These are phyloP conservation scores for Lepidurus apus DNA, from an alignment of 1,140 invertebrate genomes.

Conservation along the genomic window DNA sequence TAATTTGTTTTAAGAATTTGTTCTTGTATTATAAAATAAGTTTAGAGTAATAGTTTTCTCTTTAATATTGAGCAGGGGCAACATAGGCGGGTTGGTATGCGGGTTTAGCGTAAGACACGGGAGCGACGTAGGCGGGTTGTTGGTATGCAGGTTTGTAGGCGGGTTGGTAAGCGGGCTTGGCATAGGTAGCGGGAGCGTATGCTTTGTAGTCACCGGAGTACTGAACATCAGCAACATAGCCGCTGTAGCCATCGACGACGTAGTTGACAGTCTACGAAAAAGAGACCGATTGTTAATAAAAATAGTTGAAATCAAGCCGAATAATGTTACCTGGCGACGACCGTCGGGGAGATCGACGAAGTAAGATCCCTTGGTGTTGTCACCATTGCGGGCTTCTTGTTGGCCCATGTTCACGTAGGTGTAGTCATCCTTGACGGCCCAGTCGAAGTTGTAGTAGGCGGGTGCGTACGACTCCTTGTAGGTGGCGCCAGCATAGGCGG, in stretches of 20 bases:
- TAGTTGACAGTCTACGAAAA: constrained; percentile 22
- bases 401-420: background rate
- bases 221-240: constrained; percentile 37
- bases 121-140: background rate
- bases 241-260: constrained; percentile 33
- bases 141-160: background rate
- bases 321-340: constrained; percentile 35
- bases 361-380: too few relatives aligned
- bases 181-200: background rate
- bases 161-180: background rate
- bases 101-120: too few relatives aligned
- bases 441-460: constrained; percentile 37
- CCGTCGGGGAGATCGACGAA: constrained; percentile 35
- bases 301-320: background rate
- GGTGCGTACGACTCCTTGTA: constrained; percentile 23
- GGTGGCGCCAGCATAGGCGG: background rate
- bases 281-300: background rate
- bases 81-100: background rate
- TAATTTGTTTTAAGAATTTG: too few relatives aligned
- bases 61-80: too few relatives aligned
- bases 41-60: too few relatives aligned
- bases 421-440: constrained; percentile 38
- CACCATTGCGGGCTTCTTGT: too few relatives aligned
- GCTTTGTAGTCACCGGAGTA: constrained; percentile 33
- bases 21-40: too few relatives aligned